Conservation (phyloP, 2,888 invertebrate genomes). For the Sepioteuthis lessoniana region DNA sequence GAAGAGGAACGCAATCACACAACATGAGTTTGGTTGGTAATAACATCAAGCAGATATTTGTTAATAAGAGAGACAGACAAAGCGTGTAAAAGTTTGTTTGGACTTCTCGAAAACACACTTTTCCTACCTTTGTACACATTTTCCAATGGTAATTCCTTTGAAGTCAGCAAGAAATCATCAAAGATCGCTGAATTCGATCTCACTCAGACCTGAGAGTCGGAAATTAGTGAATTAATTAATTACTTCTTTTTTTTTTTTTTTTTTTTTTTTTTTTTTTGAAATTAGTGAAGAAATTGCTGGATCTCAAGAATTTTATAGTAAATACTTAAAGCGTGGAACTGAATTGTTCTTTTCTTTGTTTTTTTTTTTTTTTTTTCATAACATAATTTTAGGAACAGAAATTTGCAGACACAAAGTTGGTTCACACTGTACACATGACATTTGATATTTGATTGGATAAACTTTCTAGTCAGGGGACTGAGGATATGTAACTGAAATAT, state of each 20-base stretch:
- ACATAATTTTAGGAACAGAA: too few relatives aligned
- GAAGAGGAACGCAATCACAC: conserved; percentile 41
- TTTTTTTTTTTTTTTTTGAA: not conserved
- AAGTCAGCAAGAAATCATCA: conserved; percentile 44
- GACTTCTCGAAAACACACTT: conserved; percentile 46
- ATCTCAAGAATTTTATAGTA: not conserved
- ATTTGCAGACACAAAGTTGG: not conserved
- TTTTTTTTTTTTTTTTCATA: too few relatives aligned
- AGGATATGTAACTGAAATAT: not conserved
- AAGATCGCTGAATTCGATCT: conserved; percentile 47
- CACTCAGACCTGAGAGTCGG: conserved; percentile 48
- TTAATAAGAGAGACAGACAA: conserved; percentile 40
- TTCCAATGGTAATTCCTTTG: conserved; percentile 41
- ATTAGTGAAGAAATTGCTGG: not conserved
- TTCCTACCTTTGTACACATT: conserved; percentile 44
- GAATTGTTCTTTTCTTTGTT: not conserved
- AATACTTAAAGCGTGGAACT: not conserved
- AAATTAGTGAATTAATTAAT: conserved; percentile 44
- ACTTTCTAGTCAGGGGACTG: too few relatives aligned
- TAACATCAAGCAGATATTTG: conserved; percentile 44
- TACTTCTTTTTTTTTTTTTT: not conserved
- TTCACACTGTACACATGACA: not conserved
- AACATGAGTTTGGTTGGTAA: conserved; percentile 37
- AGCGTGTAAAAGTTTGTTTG: conserved; percentile 41
- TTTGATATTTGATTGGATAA: not conserved